phyloP scores from a whole-genome alignment of 2,888 invertebrate genomes.

The Machimus rusticus region DNA sequence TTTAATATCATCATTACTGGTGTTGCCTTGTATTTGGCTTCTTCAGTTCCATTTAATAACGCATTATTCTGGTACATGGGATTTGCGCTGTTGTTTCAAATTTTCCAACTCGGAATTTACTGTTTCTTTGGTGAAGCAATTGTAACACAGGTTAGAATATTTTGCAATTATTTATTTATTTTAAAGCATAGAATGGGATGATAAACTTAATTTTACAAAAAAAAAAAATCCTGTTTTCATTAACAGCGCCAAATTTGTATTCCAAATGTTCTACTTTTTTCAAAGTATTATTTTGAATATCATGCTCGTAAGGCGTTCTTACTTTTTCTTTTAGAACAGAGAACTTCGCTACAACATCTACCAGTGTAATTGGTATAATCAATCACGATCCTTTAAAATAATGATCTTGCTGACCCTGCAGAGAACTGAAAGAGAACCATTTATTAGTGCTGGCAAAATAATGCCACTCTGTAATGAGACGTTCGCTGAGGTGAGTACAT shows the following conservation, averaged over 20 bases:
- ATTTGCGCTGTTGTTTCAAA: neutral
- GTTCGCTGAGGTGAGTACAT: neutral
- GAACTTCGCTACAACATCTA: neutral
- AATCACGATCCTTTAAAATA: neutral
- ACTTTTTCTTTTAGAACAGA: neutral
- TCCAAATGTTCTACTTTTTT: too few species aligned
- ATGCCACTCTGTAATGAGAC: neutral
- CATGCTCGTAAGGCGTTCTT: too few species aligned
- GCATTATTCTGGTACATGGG: neutral
- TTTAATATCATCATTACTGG: neutral
- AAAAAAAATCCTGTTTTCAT: too few species aligned
- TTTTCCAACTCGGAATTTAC: neutral
- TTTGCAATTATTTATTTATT: neutral
- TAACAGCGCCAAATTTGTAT: too few species aligned
- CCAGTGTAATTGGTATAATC: neutral
- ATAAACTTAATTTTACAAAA: too few species aligned
- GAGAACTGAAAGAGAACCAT: neutral
- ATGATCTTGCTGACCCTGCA: neutral
- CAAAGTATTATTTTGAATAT: too few species aligned
- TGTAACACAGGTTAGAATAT: neutral
- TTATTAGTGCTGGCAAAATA: neutral
- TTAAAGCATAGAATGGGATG: too few species aligned
- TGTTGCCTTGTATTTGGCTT: neutral
- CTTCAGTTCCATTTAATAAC: neutral
- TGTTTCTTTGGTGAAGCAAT: neutral